Base-by-base conservation (phyloP, 2,113 vertebrate species). In the Grammomys surdaster region DNA sequence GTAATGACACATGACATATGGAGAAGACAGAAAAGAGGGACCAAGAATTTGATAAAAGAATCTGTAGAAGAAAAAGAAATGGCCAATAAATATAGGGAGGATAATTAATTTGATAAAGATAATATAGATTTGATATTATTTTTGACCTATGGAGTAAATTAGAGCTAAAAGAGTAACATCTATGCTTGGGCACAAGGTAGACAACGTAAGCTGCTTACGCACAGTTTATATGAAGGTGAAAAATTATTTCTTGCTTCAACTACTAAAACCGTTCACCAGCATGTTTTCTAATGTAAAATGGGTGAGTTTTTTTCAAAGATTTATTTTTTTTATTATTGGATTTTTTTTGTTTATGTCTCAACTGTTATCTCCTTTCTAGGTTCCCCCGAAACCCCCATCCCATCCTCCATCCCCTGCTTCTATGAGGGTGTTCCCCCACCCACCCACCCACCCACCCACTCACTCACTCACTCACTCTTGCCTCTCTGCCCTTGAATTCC, bases 61-160 rank as follows among this genome's bases (percentile, higher is more conserved):
- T 54, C 31, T 87, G 72, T 28, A 95, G 72, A 91, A 93, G 63
- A 56, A 51, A 85, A 69, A 80, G 33, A 88, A 97, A 88, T 36
- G 36, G 14, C 3, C 31, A 78, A 31, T 46, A 91, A 91, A 91
- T 14, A 56, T 19, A n/a, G 24, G 19, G 56, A 60, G 33, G 24
- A 54, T 28, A 7, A 87, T 84, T 70, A 46, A 76, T 7, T 11
- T 36, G 80, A 84, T 63, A 90, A 67, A 93, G 11, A 31, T 58
- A 90, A 86, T 87, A 94, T n/a, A 3, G 24, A 19, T 86, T 54
- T 48, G 19, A 72, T 70, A 54, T 70, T 93, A 88, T 93, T 92
- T 96, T 92, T 82, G 67, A 46, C 65, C 7, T 51, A 48, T 13
- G 75, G 26, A 54, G 19, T 26, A 10, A 14, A 84, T 48, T 67